Percentiles rank a stretch among this genome's conserved stretches.
Conservation (phyloP, 2,888 invertebrate species). For the Drosophila yooni region DNA sequence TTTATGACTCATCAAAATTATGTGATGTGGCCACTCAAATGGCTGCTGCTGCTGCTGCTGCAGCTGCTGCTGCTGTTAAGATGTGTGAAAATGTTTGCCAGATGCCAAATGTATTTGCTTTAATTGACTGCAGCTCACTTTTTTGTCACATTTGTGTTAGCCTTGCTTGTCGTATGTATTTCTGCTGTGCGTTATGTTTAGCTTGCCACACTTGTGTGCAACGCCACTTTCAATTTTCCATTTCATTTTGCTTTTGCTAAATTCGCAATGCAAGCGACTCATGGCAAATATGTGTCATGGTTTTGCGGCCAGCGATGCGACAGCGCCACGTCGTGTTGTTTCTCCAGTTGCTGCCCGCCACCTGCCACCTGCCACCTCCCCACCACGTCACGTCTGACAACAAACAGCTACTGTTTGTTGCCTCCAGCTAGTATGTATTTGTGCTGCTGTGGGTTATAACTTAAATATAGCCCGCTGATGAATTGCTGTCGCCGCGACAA, state of each 20-base stretch:
- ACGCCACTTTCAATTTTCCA: slow-evolving; percentile 54
- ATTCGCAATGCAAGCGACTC: slow-evolving; percentile 54
- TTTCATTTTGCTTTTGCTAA: slow-evolving; percentile 52
- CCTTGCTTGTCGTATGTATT: slow-evolving; percentile 26
- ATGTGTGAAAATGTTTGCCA: slow-evolving; percentile 14
- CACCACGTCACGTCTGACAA: slow-evolving; percentile 18
- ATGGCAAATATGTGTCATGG: slow-evolving; percentile 74
- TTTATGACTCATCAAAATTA: slow-evolving; percentile 25
- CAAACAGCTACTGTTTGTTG: slow-evolving; percentile 7
- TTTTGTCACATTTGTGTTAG: slow-evolving; percentile 15
- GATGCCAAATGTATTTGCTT: slow-evolving; percentile 14
- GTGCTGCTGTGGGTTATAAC: neutral
- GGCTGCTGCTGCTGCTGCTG: neutral
- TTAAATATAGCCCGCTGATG: slow-evolving; percentile 63
- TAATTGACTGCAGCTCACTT: slow-evolving; percentile 2
- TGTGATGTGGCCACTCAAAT: neutral
- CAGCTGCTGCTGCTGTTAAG: slow-evolving; percentile 1
- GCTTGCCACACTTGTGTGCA: slow-evolving; percentile 34
- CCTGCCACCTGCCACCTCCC: neutral
- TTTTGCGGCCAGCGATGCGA: slow-evolving; percentile 39
- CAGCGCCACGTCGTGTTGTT: slow-evolving; percentile 32
- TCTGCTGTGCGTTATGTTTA: slow-evolving; percentile 1
- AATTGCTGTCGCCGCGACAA: slow-evolving; percentile 26
- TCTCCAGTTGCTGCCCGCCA: slow-evolving; percentile 23
- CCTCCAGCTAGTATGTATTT: neutral